Base-by-base conservation (phyloP, 2,113 vertebrate species). In the Tenrec ecaudatus region DNA sequence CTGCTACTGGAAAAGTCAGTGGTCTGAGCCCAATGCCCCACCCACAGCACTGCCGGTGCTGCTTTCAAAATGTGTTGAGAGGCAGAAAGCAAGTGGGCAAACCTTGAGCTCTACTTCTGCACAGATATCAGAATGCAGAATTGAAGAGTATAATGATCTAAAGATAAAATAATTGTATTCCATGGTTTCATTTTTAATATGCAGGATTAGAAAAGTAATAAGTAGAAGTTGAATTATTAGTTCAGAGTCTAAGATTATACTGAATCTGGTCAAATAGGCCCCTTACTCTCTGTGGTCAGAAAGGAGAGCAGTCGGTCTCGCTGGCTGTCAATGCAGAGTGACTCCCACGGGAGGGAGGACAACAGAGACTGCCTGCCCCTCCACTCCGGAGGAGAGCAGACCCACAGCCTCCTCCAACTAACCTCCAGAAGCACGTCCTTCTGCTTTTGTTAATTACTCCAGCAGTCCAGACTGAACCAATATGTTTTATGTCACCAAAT, bases 401-500 rank as follows among this genome's bases (percentile, higher is more conserved):
- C 83, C 2, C 47, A 25, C 11, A 25, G 36, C 2, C 33, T 64
- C 47, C 47, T 53, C 12, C 47, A 53, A 53, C 4, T 53, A 10
- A 53, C 47, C 11, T 53, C 47, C 3, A 2, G 3, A 89, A 23
- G 81, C 6, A n/a, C 80, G 33, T 78, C 57, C 47, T 92, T 47
- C 10, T 43, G 23, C 73, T 69, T 64, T 91, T 19, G 7, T 66
- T 14, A 68, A 90, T 79, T 58, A 86, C 33, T 68, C n/a, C 87
- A 90, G 66, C 31, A 89, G 66, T 38, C 57, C 80, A 86, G 82
- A 43, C 7, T 78, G 57, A 89, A 66, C 31, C 82, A 66, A 91
- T 73, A 84, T 57, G 66, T 62, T 87, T 81, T 57, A 15, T 20
- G 15, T 75, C 40, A 47, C 75, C 20, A 31, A 29, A 25, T 91